Conservation (phyloP, 2,113 vertebrate species). For the Bufo bufo region DNA sequence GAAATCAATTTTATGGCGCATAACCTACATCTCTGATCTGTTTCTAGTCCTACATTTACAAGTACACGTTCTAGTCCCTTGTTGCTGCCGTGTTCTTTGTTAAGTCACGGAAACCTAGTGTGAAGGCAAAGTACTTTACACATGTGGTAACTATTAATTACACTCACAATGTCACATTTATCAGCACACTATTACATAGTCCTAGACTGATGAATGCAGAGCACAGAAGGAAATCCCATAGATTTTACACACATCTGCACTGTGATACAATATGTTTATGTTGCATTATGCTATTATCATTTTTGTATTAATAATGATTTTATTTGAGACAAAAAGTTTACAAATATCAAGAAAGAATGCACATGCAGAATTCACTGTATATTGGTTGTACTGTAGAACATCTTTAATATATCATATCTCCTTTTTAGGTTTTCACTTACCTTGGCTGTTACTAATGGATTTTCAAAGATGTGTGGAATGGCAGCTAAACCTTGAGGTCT, state of each 20-base stretch:
- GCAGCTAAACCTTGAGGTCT: too few relatives aligned
- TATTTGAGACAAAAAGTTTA: too few relatives aligned
- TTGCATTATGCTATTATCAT: background rate
- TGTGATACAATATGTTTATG: background rate
- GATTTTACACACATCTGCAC: background rate
- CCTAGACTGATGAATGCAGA: conserved; percentile 11
- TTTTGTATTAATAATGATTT: background rate
- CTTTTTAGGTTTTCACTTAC: too few relatives aligned
- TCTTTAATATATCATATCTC: too few relatives aligned
- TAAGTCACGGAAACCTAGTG: conserved; percentile 22
- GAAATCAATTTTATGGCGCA: conserved; percentile 51
- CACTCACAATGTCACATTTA: conserved; percentile 34
- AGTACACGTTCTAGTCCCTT: conserved; percentile 28
- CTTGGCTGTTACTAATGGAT: too few relatives aligned
- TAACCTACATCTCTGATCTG: conserved; percentile 33
- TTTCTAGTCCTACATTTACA: conserved; percentile 25
- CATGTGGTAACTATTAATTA: conserved; percentile 35
- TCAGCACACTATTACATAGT: conserved; percentile 6
- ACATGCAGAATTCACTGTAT: too few relatives aligned
- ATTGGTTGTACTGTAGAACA: too few relatives aligned
- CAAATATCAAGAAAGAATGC: too few relatives aligned
- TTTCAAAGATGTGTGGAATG: too few relatives aligned
- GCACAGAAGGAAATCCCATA: background rate
- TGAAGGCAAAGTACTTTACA: conserved; percentile 30
- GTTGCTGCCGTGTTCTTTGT: background rate